Evolutionary conservation across 2,797 vertebrate species (phyloP), one percentile per base, ranked within the genome.

Genomic region (Diceros bicornis): DNA sequence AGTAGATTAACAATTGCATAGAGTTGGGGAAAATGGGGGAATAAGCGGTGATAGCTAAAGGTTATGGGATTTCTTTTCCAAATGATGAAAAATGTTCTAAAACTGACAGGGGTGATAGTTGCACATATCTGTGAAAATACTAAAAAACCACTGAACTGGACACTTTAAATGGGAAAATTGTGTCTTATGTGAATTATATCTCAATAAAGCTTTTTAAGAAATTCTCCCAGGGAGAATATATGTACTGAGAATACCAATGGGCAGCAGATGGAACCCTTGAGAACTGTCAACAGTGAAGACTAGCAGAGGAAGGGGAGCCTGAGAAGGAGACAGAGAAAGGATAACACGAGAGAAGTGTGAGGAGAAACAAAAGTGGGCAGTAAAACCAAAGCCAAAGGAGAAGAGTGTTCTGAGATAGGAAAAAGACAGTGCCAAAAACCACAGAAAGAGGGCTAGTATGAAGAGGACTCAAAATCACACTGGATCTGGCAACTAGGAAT

Each of bases 1-100:
- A 74, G 7, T 83, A 47, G 17, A 84, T 74, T n/a, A 79, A 6
- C 59, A 61, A 37, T n/a, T 75, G 55, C 18, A 86, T 47, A 71
- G 34, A 52, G 14, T 32, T 79, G 7, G 17, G 27, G 32, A 37
- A 72, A 29, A 57, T 25, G 14, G 62, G 21, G 3, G 0, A 59
- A 72, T 69, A 64, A 27, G 66, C 72, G 8, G n/a, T 6, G 2
- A 88, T 20, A 32, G 20, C 14, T 75, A 62, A 71, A 75, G 6
- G 4, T 23, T 57, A 44, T 37, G 18, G 37, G 25, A 52, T 77
- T 90, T 95, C 34, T 20, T 87, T 82, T 17, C 3, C 20, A 92
- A n/a, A 8, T 91, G 27, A 83, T 52, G 8, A 93, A 92, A 95
- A 95, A 89, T 69, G 41, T 7, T 77, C 52, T 85, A 41, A 90